Base-by-base conservation (phyloP, 2,888 invertebrate genomes). In the Diarsia brunnea region DNA sequence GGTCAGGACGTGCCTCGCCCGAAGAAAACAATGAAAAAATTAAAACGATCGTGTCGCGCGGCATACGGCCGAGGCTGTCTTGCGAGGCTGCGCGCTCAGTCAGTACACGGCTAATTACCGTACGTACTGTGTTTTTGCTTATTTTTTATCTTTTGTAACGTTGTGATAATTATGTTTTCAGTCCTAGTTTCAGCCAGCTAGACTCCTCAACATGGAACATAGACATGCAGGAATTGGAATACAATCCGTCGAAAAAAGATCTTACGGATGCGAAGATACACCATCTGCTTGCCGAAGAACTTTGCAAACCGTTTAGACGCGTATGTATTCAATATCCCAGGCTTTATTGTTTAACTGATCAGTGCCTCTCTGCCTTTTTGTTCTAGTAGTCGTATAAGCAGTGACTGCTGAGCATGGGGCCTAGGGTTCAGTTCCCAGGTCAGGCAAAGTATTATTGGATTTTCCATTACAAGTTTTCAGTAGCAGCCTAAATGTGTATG, bases 201-300 rank as follows among this genome's bases (percentile, higher is more conserved):
- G 98, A 98, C 93, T 97, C 98, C 1, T 98, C 98, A 83, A 98
- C 98, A 0, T 98, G 98, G 97, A 99, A 99, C 93, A 97, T 99
- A 90, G 99, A 99, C 92, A 98, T 99, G 97, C 99, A 98, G 93
- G 99, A 99, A 91, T 95, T 99, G 91, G 99, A 99, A 92, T 99
- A 99, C 92, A 98, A 98, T 96, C 99, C 99, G 70, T 98, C 98
- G 75, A 98, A 98, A 92, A 99, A 99, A 94, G 99, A 99, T 95
- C 96, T 99, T 77, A 99, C 99, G 1, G 99, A 99, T 93, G 99
- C 98, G n/a, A 98, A 98, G 94, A 98, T 99, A 87, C 99, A 99
- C 94, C 99, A 99, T 94, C 97, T 99, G 64, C 97, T 99, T 61
- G 98, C 98, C 7, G 98, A 99, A 94, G 99, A 99, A 94, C 95